A percentile compares a stretch with the other conserved stretches of the same genome.
Conservation (phyloP, 2,113 vertebrate genomes). For the Morone chrysops region DNA sequence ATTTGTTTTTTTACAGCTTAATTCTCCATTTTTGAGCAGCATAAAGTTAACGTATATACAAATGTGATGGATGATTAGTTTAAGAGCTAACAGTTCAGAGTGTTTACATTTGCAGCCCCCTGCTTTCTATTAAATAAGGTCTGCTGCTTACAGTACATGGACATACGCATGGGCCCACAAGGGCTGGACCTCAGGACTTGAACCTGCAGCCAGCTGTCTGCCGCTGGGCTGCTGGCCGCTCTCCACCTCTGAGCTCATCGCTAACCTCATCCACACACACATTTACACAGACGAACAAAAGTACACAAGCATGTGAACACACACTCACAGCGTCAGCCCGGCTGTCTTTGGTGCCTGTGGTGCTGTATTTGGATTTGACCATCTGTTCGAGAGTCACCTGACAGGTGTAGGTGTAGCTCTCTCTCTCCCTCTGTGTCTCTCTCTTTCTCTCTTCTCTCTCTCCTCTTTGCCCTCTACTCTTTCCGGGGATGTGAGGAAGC, state of each 20-base stretch:
- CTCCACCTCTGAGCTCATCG: constrained; percentile 72
- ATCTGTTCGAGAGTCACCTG: constrained; percentile 79
- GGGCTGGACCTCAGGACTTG: constrained; percentile 51
- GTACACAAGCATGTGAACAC: constrained; percentile 26
- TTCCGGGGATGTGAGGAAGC: neutral
- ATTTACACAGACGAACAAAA: constrained; percentile 23
- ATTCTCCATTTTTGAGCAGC: neutral
- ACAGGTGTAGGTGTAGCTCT: constrained; percentile 71
- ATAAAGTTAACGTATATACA: neutral
- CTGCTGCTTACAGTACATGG: constrained; percentile 46
- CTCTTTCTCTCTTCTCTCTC: constrained; percentile 30
- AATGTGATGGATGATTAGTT: neutral
- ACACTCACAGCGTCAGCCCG: constrained; percentile 48
- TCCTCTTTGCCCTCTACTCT: constrained; percentile 59
- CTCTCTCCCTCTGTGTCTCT: constrained; percentile 5
- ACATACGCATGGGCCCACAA: constrained; percentile 51
- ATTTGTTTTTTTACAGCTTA: neutral
- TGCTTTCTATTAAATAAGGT: constrained; percentile 31
- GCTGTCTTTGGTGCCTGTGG: constrained; percentile 50
- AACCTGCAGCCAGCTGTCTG: constrained; percentile 70
- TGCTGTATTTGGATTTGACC: constrained; percentile 75
- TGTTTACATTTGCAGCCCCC: neutral
- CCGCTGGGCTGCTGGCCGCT: constrained; percentile 67
- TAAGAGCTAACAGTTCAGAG: neutral
- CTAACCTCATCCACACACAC: constrained; percentile 29